Evolutionary conservation across 2,888 invertebrate genomes (phyloP), one percentile per base, ranked within the genome.

Genomic region (Pseudoips prasinana): DNA sequence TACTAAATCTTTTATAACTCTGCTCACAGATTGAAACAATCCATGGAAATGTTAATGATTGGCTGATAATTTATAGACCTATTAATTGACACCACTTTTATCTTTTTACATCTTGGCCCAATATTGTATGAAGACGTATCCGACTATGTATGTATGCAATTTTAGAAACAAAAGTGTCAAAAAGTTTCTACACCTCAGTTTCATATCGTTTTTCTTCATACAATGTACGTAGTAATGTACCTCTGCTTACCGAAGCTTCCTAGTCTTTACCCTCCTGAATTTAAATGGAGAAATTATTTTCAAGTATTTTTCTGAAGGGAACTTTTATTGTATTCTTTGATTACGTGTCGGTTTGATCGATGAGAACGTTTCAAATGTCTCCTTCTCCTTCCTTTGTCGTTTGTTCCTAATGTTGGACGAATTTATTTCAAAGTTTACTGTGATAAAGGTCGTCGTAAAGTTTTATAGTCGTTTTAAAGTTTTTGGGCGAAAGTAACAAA

Each of bases 271-370:
- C 84, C 80, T 71, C 64, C 81, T 84, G 87, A 86, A 88, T 87
- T 87, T 87, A 87, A 88, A 88, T 86, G 84, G 81, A 60, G 78
- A 87, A 72, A 87, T 88, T 88, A 87, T 87, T 85, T 82, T 86
- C 74, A 85, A 88, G 86, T 83, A 87, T 86, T 87, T 87, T 88
- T 86, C 75, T 76, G 73, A 62, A 78, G 75, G 82, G 80, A 85
- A 85, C 77, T 85, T 87, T 87, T 85, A 87, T 88, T 88, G 85
- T 88, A 87, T 86, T 87, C 84, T 87, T 87, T 87, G 87, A 87
- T 88, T 88, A 81, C 82, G 71, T 86, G 87, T 86, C 87, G 84
- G 75, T 73, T 77, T 83, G 83, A 85, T 82, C 82, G 84, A 87
- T 87, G 84, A 75, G 80, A 80, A 81, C 70, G 67, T 72, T 72